A percentile compares a stretch with the other conserved stretches of the same genome.
These are phyloP conservation scores for Hyperopisus bebe DNA, from an alignment of 2,113 vertebrate genomes.

Conservation along the genomic window DNA sequence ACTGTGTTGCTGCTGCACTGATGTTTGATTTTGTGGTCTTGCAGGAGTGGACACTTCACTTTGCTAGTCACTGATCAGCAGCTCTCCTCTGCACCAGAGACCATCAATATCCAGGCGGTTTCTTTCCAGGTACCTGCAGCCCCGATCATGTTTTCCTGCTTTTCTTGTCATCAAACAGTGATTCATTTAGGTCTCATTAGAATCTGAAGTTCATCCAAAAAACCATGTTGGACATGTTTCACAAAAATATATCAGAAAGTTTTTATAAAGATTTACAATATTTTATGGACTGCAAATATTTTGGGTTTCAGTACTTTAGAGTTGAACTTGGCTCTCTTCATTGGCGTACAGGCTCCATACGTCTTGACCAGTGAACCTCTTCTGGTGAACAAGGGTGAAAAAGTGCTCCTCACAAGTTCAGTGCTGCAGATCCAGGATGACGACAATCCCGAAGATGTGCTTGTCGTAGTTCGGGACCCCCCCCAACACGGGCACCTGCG, in stretches of 20 bases:
- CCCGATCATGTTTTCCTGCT: neutral
- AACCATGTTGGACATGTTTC: neutral
- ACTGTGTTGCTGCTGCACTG: neutral
- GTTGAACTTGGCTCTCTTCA: neutral
- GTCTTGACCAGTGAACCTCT: conserved; percentile 70
- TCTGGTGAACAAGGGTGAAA: conserved; percentile 55
- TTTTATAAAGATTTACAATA: neutral
- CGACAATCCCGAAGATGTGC: conserved; percentile 79
- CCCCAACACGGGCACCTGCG: conserved; percentile 70
- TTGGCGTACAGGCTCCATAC: conserved; percentile 64
- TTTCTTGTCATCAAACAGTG: neutral
- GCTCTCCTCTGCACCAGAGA: conserved; percentile 62
- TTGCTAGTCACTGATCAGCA: conserved; percentile 69
- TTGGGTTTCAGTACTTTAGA: neutral
- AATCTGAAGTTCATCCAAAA: neutral
- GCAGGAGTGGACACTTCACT: conserved; percentile 74
- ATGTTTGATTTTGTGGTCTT: conserved; percentile 20
- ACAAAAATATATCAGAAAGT: neutral
- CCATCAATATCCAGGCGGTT: conserved; percentile 68
- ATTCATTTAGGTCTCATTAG: neutral
- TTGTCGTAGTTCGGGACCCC: conserved; percentile 68
- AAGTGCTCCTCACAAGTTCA: conserved; percentile 55
- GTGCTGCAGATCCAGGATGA: conserved; percentile 73
- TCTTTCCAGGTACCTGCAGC: conserved; percentile 75
- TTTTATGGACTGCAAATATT: neutral